Evolutionary conservation across 2,888 invertebrate genomes (phyloP), one percentile per base, ranked within the genome.

Genomic region (Protonemura montana): DNA sequence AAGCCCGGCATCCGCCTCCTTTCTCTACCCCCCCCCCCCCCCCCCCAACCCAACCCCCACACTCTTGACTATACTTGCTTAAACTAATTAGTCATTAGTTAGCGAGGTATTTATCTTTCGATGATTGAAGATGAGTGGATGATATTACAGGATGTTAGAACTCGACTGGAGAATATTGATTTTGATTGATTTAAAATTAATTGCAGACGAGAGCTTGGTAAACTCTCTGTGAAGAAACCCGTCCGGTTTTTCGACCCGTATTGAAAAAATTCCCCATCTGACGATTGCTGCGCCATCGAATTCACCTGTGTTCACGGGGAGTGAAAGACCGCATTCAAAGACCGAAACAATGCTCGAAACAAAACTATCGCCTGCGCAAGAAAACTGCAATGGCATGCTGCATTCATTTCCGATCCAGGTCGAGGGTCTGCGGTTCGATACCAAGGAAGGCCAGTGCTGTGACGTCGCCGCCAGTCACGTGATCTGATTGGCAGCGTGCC

Each of bases 61-160:
- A 59, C 35, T 10, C 35, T 35, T 35, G 35, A 35, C 35, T 35
- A 35, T 35, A 6, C 35, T 35, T 13, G 59, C 6, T 59, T 59
- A 10, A 59, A 59, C 59, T 59, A 59, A 59, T 59, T 59, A 59
- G 59, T 59, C 16, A 59, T 59, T 59, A 59, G 59, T 59, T n/a
- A n/a, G 59, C 59, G 59, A 59, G 59, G 59, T 59, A 59, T 59
- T 59, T 59, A 21, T 59, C 59, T 59, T 59, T 59, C 59, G 59
- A 59, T 59, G 59, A 59, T 59, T 59, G 59, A 21, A 59, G 59
- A 59, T 59, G 21, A 59, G 59, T 59, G 13, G 59, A 10, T 59
- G 59, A 59, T 59, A 59, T 59, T 59, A 35, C 10, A 59, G 59
- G 59, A 59, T 21, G 13, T 59, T 10, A 59, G 35, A 35, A 3